Percentiles rank a stretch among this genome's conserved stretches.
These are phyloP conservation scores for Aegithalos caudatus DNA, from an alignment of 2,113 vertebrate genomes.

Conservation along the genomic window DNA sequence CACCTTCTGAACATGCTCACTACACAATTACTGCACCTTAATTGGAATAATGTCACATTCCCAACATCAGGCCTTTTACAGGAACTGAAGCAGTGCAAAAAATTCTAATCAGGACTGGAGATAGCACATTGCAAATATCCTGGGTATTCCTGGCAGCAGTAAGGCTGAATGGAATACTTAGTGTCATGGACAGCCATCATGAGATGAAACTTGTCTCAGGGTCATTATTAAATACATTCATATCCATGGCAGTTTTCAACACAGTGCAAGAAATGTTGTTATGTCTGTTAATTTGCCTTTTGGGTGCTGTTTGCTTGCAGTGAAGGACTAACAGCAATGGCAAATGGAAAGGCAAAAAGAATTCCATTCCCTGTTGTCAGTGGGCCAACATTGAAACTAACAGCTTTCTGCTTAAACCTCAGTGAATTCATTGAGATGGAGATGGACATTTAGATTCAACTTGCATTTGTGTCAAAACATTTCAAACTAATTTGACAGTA, in stretches of 20 bases:
- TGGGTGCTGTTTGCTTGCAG: neutral
- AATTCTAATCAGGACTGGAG: neutral
- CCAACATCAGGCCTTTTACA: neutral
- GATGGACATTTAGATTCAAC: neutral
- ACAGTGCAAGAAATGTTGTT: conserved; percentile 5
- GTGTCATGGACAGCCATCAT: neutral
- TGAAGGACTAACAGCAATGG: neutral
- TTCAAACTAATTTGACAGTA: conserved; percentile 20
- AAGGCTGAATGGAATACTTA: neutral
- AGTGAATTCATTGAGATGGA: neutral
- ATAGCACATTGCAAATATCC: neutral
- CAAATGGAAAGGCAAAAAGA: neutral
- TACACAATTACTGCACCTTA: neutral
- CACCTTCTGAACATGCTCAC: neutral
- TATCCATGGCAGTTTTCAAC: neutral
- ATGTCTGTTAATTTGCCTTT: neutral
- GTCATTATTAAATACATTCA: neutral
- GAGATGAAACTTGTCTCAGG: neutral
- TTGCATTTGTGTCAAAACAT: conserved; percentile 28
- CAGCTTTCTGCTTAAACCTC: neutral
- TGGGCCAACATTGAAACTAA: neutral
- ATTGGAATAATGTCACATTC: neutral
- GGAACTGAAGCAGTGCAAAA: neutral
- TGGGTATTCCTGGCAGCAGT: neutral
- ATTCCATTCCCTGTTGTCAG: neutral